These are phyloP conservation scores for Ameiurus melas DNA, from an alignment of 2,113 vertebrate species.

Conservation along the genomic window DNA sequence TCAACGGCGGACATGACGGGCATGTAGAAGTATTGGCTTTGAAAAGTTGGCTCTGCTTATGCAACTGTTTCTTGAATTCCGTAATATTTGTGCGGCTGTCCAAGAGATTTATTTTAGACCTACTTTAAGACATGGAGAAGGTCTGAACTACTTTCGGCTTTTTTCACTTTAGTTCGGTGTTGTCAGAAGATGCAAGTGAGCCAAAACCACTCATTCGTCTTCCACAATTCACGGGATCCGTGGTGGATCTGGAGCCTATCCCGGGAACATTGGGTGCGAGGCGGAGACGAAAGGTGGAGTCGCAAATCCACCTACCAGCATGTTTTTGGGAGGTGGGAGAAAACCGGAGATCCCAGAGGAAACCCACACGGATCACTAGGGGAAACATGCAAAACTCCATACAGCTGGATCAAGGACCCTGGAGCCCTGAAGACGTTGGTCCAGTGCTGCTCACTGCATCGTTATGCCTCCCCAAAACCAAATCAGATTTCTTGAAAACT, in stretches of 20 bases:
- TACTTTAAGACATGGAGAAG: not conserved
- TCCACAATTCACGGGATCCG: not conserved
- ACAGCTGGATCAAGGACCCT: not conserved
- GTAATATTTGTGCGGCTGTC: not conserved
- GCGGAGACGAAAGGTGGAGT: not conserved
- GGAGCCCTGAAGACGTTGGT: not conserved
- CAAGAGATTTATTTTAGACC: slow-evolving; percentile 2
- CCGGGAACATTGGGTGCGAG: not conserved
- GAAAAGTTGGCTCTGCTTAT: not conserved
- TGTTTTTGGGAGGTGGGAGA: not conserved
- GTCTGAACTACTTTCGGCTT: not conserved
- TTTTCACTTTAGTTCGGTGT: not conserved
- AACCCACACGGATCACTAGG: not conserved
- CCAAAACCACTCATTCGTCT: not conserved
- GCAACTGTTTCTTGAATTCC: not conserved
- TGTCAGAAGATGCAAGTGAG: not conserved
- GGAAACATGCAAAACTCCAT: not conserved
- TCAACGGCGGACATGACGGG: not conserved
- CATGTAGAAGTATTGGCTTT: not conserved
- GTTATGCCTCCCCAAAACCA: not conserved
- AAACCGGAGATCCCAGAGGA: not conserved
- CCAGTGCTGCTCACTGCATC: not conserved
- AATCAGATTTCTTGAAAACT: not conserved
- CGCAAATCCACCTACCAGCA: not conserved
- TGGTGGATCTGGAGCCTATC: not conserved